Percentiles rank a stretch among this genome's conserved stretches.
Conservation (phyloP, 1,140 invertebrate genomes). For the Ladona fulva region DNA sequence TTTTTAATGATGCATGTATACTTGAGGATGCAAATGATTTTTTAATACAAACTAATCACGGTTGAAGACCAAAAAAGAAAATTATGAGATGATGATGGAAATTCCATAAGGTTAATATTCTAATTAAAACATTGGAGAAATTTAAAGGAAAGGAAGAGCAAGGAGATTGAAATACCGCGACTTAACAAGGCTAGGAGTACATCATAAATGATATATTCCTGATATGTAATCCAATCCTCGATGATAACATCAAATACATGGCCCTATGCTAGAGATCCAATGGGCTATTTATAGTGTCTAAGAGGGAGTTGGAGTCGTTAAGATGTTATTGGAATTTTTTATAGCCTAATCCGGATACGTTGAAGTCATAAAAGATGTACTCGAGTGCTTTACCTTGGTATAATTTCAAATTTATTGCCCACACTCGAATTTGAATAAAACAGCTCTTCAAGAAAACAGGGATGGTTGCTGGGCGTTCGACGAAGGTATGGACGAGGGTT, state of each 20-base stretch:
- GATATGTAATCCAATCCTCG: not conserved
- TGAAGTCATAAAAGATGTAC: slow-evolving; percentile 2
- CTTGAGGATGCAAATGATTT: too few relatives aligned
- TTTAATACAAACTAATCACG: too few relatives aligned
- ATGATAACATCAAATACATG: not conserved
- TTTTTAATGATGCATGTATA: too few relatives aligned
- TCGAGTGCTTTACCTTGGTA: slow-evolving; percentile 8
- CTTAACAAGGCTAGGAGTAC: too few relatives aligned
- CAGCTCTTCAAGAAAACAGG: not conserved
- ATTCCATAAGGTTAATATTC: too few relatives aligned
- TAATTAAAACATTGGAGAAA: too few relatives aligned
- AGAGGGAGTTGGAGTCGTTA: not conserved
- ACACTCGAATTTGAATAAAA: not conserved
- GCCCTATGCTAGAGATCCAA: not conserved
- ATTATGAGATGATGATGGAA: too few relatives aligned
- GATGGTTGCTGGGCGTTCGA: too few relatives aligned
- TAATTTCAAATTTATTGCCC: slow-evolving; percentile 10
- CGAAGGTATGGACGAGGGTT: too few relatives aligned
- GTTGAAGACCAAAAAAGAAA: too few relatives aligned
- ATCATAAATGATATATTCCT: not conserved
- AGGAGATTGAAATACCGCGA: too few relatives aligned
- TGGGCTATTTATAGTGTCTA: not conserved
- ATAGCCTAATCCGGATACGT: not conserved
- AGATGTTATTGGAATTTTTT: slow-evolving; percentile 10
- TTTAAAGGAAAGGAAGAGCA: too few relatives aligned